Conservation (phyloP, 53 echinoderm and acorn worm genomes). For the Paracentrotus lividus region DNA sequence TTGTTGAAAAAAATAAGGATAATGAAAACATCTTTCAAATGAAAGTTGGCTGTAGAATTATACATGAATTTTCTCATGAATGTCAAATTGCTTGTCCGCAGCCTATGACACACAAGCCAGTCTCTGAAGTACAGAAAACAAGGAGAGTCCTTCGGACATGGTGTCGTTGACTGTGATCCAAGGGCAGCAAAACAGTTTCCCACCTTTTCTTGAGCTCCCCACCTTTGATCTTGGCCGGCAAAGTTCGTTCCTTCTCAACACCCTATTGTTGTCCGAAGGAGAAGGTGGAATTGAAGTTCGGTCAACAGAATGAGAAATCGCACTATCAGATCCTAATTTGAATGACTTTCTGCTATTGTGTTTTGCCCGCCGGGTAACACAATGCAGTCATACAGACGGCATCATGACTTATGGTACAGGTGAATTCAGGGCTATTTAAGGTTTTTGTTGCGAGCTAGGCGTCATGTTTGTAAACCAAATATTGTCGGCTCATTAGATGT, state of each 20-base stretch:
- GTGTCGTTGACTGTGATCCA: not conserved
- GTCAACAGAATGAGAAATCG: not conserved
- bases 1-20: no score
- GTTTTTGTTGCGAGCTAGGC: not conserved
- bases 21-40: no score
- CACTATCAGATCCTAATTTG: constrained; percentile 33
- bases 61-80: not conserved
- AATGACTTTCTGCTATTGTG: not conserved
- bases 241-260: not conserved
- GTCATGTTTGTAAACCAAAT: not conserved
- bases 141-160: not conserved
- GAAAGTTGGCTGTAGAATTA: not conserved
- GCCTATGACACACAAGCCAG: not conserved
- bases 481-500: not conserved
- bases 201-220: not conserved
- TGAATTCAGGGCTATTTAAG: not conserved
- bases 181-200: not conserved
- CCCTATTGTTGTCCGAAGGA: not conserved
- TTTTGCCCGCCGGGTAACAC: not conserved
- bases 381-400: not conserved
- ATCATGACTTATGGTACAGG: not conserved
- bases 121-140: not conserved
- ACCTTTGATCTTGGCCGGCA: constrained; percentile 25
- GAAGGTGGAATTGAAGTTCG: not conserved
- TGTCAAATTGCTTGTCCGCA: not conserved